Conservation (phyloP, 2,113 vertebrate genomes). For the Grantiella picta region DNA sequence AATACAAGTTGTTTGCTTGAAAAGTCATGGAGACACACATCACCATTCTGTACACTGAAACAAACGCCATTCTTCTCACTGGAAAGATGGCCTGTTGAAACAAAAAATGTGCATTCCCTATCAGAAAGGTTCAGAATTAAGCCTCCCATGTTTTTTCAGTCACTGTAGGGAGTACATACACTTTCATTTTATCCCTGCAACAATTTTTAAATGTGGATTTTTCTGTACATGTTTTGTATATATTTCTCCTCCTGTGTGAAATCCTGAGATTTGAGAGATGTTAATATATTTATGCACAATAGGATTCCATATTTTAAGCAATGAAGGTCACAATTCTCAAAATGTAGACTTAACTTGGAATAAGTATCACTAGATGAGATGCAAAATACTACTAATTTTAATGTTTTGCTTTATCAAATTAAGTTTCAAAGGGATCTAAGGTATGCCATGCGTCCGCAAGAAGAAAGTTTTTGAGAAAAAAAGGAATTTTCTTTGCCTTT, state of each 20-base stretch:
- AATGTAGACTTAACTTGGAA: background rate
- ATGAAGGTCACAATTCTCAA: background rate
- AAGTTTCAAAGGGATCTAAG: background rate
- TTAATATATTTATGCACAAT: background rate
- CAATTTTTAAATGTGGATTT: background rate
- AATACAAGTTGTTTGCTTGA: slow-evolving; percentile 66
- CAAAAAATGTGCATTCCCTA: background rate
- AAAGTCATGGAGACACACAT: slow-evolving; percentile 74
- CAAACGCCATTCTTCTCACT: slow-evolving; percentile 74
- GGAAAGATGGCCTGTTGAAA: slow-evolving; percentile 68
- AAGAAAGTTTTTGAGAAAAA: background rate
- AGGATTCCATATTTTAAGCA: background rate
- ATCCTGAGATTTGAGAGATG: background rate
- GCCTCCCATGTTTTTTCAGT: background rate
- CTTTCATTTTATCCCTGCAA: background rate
- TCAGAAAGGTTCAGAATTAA: background rate
- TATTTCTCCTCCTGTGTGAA: background rate
- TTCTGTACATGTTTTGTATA: background rate
- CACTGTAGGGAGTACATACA: background rate
- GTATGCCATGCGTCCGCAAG: background rate
- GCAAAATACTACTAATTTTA: background rate
- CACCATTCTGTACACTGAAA: slow-evolving; percentile 74
- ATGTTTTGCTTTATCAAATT: background rate
- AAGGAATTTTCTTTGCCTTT: background rate
- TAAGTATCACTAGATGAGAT: background rate